A percentile compares a stretch with the other conserved stretches of the same genome.
phyloP scores from a whole-genome alignment of 2,113 vertebrate species.

The Oreamnos americanus region DNA sequence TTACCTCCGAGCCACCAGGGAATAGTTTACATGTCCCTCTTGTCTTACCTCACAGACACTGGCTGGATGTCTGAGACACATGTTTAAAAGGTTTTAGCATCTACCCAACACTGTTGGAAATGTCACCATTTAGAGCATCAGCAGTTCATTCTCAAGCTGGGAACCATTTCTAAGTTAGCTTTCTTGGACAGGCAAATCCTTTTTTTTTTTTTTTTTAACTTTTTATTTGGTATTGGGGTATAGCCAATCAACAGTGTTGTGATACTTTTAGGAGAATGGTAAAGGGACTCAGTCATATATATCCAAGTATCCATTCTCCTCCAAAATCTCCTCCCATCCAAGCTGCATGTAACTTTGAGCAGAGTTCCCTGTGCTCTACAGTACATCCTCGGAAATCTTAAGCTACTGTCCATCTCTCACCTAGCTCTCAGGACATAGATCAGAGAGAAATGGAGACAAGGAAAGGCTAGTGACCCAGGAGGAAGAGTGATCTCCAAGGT shows the following conservation, averaged over 20 bases:
- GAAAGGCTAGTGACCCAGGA: background rate
- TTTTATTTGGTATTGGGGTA: background rate
- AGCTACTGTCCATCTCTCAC: no score
- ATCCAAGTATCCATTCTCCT: background rate
- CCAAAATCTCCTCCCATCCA: background rate
- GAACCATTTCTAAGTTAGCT: background rate
- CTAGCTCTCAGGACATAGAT: background rate
- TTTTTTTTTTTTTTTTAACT: background rate
- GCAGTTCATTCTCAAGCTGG: background rate
- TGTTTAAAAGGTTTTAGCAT: background rate
- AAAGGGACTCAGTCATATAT: background rate
- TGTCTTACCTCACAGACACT: background rate
- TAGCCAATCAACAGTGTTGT: background rate
- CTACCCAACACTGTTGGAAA: no score
- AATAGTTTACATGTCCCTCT: background rate
- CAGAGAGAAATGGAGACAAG: background rate
- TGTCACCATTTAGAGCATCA: background rate
- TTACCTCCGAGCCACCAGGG: background rate
- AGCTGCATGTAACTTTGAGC: background rate
- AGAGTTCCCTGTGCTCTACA: background rate
- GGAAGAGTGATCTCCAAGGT: rapidly evolving
- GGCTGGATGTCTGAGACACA: background rate
- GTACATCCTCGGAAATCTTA: background rate
- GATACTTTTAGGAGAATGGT: background rate
- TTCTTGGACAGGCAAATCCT: background rate